Evolutionary conservation across 2,113 vertebrate species (phyloP), one percentile per base, ranked within the genome.

Genomic region (Oenanthe melanoleuca): DNA sequence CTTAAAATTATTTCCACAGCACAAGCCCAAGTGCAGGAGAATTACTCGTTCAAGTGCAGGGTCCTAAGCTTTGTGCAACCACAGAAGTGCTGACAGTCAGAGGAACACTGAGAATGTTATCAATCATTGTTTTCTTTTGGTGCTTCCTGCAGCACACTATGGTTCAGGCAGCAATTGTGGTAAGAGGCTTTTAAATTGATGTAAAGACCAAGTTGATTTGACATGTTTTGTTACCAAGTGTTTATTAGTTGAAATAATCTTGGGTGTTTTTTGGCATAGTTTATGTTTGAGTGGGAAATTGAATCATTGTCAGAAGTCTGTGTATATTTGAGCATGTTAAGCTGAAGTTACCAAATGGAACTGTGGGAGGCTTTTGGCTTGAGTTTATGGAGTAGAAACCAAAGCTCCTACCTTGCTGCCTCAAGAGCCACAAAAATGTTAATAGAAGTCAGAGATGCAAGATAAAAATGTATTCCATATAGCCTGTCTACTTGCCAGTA

Each of bases 181-280:
- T 94, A 64, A 93, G 65, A 92, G 40, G 80, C 60, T 81, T 87
- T 96, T 96, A 93, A 93, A 95, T 63, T 81, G 53, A 95, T 93
- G 61, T 65, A 75, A 92, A 88, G 86, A 92, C 69, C 71, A 67
- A 93, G 89, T 64, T 91, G 86, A 91, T 92, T 86, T 94, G 91
- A 92, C 75, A 84, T 94, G 86, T 57, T 88, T 96, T 96, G 93
- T 93, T 91, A 96, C 80, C 91, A 92, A 84, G 75, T 95, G 93
- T 96, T 95, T 96, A 94, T 96, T 96, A 92, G 88, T 86, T 93
- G 84, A 96, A 97, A 96, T 95, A 94, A 97, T 95, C 86, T 90
- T 92, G 83, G 85, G 61, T 25, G 59, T 14, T 70, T 95, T 92
- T 94, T 96, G 93, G 92, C 90, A 44, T 71, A 71, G 85, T 84